phyloP scores from a whole-genome alignment of 2,888 invertebrate species.

The Shargacucullia verbasci region DNA sequence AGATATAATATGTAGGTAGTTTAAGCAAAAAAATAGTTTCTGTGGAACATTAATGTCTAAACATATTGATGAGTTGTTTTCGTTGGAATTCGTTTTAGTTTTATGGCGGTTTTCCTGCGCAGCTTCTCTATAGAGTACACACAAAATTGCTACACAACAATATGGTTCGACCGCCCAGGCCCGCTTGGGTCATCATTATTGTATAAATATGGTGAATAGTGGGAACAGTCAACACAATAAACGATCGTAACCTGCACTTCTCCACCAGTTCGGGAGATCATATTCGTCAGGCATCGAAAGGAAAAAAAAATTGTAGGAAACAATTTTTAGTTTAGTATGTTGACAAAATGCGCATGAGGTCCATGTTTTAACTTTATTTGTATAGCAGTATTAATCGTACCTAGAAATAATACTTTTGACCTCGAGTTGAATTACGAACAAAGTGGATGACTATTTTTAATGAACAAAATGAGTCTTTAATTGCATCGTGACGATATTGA shows the following conservation, averaged over 20 bases:
- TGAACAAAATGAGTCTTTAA: conserved; percentile 14
- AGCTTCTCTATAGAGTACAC: too few species aligned
- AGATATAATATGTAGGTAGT: background rate
- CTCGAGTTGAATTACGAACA: conserved; percentile 42
- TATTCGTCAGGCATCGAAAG: too few species aligned
- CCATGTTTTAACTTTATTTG: conserved; percentile 16
- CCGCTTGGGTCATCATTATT: too few species aligned
- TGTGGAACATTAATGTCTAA: conserved; percentile 29
- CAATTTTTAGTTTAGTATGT: too few species aligned
- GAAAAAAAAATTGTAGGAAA: too few species aligned
- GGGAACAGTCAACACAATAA: too few species aligned
- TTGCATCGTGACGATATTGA: conserved; percentile 26
- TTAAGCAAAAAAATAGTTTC: conserved; percentile 6
- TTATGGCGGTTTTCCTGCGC: background rate
- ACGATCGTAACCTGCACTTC: too few species aligned
- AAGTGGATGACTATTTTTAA: conserved; percentile 30
- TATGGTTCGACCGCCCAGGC: too few species aligned
- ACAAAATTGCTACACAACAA: too few species aligned
- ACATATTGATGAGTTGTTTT: conserved; percentile 28
- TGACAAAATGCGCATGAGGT: too few species aligned
- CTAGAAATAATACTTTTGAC: conserved; percentile 34
- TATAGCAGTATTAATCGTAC: conserved; percentile 53
- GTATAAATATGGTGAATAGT: too few species aligned
- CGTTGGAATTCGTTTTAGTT: conserved; percentile 41
- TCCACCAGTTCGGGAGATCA: too few species aligned